Evolutionary conservation across 1,140 invertebrate species (phyloP).

Genomic region (Tetramorium parvispinum): DNA sequence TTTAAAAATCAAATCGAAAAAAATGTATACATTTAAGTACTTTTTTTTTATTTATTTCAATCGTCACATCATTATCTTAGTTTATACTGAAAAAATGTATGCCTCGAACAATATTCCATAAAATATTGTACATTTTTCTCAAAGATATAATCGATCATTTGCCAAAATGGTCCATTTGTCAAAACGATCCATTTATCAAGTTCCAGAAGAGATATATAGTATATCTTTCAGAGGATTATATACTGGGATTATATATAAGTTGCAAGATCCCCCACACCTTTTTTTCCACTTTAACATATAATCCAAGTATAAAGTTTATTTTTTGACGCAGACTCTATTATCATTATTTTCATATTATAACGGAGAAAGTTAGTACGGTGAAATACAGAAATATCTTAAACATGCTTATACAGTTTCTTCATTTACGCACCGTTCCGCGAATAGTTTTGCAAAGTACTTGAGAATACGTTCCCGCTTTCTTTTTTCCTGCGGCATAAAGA

Average conservation of each 20-base stretch:
- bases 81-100: background rate
- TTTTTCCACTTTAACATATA: constrained; percentile 1
- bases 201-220: background rate
- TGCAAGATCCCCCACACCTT: background rate
- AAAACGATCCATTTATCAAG: background rate
- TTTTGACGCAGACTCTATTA: background rate
- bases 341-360: background rate
- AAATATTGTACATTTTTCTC: background rate
- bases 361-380: background rate
- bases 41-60: constrained; percentile 8
- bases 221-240: background rate
- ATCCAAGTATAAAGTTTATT: background rate
- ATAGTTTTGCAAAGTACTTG: constrained; percentile 15
- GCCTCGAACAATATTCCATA: background rate
- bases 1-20: background rate
- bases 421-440: background rate
- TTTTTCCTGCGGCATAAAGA: constrained; percentile 11
- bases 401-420: constrained; percentile 10
- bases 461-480: background rate
- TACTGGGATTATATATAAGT: background rate
- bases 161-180: background rate
- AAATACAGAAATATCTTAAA: background rate
- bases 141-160: constrained; percentile 8
- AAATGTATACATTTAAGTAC: background rate
- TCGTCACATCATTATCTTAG: background rate